A percentile compares a stretch with the other conserved stretches of the same genome.
phyloP scores from a whole-genome alignment of 2,888 invertebrate genomes.

The Mythimna albipuncta region DNA sequence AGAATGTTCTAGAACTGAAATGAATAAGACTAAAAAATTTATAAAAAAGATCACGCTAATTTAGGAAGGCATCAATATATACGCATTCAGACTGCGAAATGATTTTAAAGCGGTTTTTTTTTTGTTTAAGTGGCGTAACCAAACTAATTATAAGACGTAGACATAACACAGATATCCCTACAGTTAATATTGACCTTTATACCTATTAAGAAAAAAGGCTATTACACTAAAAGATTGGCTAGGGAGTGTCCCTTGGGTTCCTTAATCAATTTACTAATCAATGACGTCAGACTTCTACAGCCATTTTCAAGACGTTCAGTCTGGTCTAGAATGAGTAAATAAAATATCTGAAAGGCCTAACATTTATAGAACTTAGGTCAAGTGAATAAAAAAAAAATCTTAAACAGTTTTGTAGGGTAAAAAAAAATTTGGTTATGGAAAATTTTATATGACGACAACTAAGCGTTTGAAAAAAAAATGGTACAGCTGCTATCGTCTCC shows the following conservation, averaged over 20 bases:
- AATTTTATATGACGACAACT: neutral
- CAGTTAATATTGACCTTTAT: slow-evolving; percentile 25
- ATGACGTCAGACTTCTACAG: slow-evolving; percentile 37
- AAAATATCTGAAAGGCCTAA: neutral
- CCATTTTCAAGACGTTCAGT: slow-evolving; percentile 22
- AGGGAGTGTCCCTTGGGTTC: slow-evolving; percentile 47
- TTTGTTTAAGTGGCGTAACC: neutral
- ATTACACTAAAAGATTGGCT: slow-evolving; percentile 55
- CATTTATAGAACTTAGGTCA: neutral
- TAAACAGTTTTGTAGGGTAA: no score
- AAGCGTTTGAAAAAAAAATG: neutral
- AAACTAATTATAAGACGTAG: neutral
- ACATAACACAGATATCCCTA: neutral
- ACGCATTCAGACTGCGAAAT: neutral
- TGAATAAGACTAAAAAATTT: neutral
- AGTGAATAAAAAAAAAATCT: neutral
- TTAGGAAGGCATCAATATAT: neutral
- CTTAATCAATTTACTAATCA: slow-evolving; percentile 50
- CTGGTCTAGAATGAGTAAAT: neutral
- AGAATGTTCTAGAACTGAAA: slow-evolving; percentile 31
- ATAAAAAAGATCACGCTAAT: neutral
- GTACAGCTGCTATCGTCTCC: neutral
- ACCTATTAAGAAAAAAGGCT: slow-evolving; percentile 25
- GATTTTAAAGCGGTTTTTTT: neutral
- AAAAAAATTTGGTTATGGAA: neutral